Percentiles rank a stretch among this genome's conserved stretches.
Conservation (phyloP, 2,797 vertebrate genomes). For the Melanotaenia trifasciata region DNA sequence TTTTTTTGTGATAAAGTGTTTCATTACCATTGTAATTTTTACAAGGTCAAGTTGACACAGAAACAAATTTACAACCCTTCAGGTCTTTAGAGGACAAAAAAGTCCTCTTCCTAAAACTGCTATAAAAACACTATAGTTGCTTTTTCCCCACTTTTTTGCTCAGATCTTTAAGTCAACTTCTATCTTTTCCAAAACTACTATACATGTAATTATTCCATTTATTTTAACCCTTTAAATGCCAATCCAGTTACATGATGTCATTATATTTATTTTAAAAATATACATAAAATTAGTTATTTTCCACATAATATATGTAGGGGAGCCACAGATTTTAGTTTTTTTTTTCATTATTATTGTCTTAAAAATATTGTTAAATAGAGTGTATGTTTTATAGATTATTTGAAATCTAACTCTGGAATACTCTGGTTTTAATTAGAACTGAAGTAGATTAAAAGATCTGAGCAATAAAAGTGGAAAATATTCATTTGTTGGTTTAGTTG, state of each 20-base stretch:
- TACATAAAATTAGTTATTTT: no score
- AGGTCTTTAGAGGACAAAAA: neutral
- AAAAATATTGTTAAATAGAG: no score
- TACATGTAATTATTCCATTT: neutral
- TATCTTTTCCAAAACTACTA: no score
- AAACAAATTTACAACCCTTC: neutral
- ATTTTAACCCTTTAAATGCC: neutral
- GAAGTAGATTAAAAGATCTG: neutral
- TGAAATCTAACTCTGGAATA: no score
- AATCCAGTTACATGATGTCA: no score
- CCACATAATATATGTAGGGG: no score
- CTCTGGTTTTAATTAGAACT: neutral
- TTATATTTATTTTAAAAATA: no score
- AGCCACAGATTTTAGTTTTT: no score
- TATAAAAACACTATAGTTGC: neutral
- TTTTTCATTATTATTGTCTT: no score
- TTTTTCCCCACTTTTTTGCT: neutral
- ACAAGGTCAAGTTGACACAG: neutral
- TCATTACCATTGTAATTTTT: no score
- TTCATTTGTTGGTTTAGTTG: neutral
- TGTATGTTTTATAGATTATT: no score
- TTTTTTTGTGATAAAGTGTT: no score
- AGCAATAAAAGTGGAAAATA: neutral
- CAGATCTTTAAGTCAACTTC: neutral
- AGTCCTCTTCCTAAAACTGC: neutral